Evolutionary conservation across 1,140 invertebrate species (phyloP), one percentile per base, ranked within the genome.

Genomic region (Dryas iulia): DNA sequence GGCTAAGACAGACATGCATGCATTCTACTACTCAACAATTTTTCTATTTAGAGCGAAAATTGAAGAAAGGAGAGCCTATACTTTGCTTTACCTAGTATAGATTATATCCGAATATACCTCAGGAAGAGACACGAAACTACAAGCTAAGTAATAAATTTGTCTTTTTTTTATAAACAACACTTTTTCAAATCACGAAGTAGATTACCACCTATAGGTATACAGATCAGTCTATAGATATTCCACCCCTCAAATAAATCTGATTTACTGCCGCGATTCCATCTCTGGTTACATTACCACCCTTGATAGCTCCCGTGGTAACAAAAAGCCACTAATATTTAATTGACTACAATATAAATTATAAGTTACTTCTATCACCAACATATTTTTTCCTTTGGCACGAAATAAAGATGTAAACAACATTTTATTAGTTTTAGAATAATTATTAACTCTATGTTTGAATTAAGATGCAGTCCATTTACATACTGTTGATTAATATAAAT

Each of bases 241-340:
- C 73, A 73, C 76, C 76, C 78, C 71, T 74, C 72, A 69, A 59
- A 61, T 69, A 71, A 74, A 76, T 74, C 77, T 78, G 78, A 81
- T 79, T 83, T 81, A 83, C 69, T 73, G 71, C 60, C 26, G 14
- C 18, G 67, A 69, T 69, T 28, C 59, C 74, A 72, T 79, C 73
- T 78, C 77, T 66, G 59, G 71, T 82, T 78, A 69, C 80, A 76
- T 72, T 71, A 71, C 69, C 70, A 70, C 76, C 73, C 76, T 73
- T 72, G 60, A 73, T 74, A 74, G 73, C 72, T 71, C 64, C 70
- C 71, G 23, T 61, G 35, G 53, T 54, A 65, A 56, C 63, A 56
- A 69, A 61, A 61, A 26, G 60, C 25, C 47, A 63, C 47, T 31
- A 52, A 63, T 63, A 63, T 54, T 54, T 56, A 66, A 69, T 63